A percentile compares a stretch with the other conserved stretches of the same genome.
Conservation (phyloP, 37 sponge, comb jelly and placozoan genomes). For the Aplysina aerophoba region DNA sequence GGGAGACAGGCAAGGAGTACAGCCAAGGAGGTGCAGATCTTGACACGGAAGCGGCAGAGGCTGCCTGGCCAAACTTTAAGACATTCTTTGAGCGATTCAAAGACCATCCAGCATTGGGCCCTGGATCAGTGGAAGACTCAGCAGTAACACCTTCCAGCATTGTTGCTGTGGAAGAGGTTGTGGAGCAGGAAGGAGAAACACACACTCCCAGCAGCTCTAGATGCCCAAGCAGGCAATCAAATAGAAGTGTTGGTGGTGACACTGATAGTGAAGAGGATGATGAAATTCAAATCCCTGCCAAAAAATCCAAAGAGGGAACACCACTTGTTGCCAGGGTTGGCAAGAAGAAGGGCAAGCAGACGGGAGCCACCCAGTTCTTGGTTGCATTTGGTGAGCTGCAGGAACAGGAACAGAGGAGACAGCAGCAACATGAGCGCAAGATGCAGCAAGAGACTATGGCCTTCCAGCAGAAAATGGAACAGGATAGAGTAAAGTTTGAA, state of each 20-base stretch:
- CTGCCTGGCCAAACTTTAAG: background rate
- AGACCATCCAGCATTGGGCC: constrained; percentile 6
- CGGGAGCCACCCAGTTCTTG: background rate
- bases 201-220: background rate
- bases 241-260: background rate
- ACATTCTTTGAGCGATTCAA: constrained; percentile 1
- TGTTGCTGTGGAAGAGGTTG: background rate
- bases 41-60: background rate
- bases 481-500: constrained; percentile 3
- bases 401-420: background rate
- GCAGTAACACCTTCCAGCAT: background rate
- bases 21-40: background rate
- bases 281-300: background rate
- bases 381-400: background rate
- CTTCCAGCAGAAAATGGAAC: constrained; percentile 5
- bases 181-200: background rate
- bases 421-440: background rate
- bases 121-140: background rate
- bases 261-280: background rate
- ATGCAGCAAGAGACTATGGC: background rate
- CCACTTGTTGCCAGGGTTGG: background rate
- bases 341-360: background rate
- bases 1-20: background rate
- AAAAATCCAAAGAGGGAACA: background rate
- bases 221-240: constrained; percentile 1